Evolutionary conservation across 1,140 invertebrate species (phyloP).

Genomic region (Drosophila parabipectinata): DNA sequence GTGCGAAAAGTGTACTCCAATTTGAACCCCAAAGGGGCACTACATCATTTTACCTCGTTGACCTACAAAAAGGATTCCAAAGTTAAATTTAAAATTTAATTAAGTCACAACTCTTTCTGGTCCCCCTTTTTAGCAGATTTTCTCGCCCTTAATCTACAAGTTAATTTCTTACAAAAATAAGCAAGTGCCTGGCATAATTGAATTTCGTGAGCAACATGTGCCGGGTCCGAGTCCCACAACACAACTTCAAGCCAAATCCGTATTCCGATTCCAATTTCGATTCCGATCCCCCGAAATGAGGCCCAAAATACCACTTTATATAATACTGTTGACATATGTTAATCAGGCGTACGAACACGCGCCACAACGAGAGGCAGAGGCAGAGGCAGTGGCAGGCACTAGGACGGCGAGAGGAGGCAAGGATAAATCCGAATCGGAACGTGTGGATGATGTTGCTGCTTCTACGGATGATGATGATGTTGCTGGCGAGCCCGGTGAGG

Average conservation of each 20-base stretch:
- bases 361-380: slow-evolving; percentile 33
- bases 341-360: slow-evolving; percentile 83
- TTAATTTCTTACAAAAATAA: slow-evolving; percentile 80
- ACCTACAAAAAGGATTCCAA: background rate
- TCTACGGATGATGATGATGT: slow-evolving; percentile 17
- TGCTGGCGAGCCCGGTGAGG: slow-evolving; percentile 20
- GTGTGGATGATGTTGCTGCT: slow-evolving; percentile 42
- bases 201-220: slow-evolving; percentile 66
- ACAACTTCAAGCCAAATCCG: slow-evolving; percentile 17
- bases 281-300: slow-evolving; percentile 42
- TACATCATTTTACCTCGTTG: background rate
- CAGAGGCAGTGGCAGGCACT: slow-evolving; percentile 4
- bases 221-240: slow-evolving; percentile 13
- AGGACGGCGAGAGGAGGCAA: slow-evolving; percentile 6
- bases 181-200: slow-evolving; percentile 73
- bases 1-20: background rate
- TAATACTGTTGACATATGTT: slow-evolving; percentile 84
- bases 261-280: slow-evolving; percentile 52
- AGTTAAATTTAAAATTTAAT: slow-evolving; percentile 38
- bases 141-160: slow-evolving; percentile 52
- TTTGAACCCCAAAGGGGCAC: background rate
- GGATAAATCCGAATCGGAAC: slow-evolving; percentile 38
- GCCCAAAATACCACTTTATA: slow-evolving; percentile 77
- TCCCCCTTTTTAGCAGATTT: background rate
- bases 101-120: slow-evolving; percentile 40